A percentile compares a stretch with the other conserved stretches of the same genome.
These are phyloP conservation scores for Rhizomys pruinosus DNA, from an alignment of 2,113 vertebrate genomes.

Conservation along the genomic window DNA sequence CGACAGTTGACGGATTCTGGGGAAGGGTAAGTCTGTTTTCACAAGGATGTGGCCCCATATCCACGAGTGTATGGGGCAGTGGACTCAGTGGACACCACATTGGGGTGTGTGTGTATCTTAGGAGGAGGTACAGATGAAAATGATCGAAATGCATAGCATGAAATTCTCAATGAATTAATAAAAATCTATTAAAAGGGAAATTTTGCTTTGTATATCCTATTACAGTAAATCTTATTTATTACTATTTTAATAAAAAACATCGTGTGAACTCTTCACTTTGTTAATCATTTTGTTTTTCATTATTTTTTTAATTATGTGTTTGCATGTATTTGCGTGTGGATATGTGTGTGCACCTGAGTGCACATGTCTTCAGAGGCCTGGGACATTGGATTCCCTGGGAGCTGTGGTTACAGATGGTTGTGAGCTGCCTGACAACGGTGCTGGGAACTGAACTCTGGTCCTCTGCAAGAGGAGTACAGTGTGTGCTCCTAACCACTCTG, in stretches of 20 bases:
- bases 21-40: no score
- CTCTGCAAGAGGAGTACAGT: no score
- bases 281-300: not conserved
- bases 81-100: not conserved
- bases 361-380: no score
- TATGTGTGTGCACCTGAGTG: no score
- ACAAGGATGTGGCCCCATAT: not conserved
- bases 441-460: no score
- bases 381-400: no score
- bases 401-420: no score
- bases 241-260: not conserved
- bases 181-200: not conserved
- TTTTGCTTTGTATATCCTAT: not conserved
- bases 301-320: not conserved
- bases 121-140: not conserved
- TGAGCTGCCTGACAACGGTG: no score
- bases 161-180: not conserved
- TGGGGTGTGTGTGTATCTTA: not conserved
- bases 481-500: no score
- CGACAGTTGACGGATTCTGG: not conserved
- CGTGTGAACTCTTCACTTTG: not conserved
- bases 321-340: no score
- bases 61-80: not conserved
- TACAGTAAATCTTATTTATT: not conserved
- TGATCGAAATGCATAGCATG: not conserved